Evolutionary conservation across 2,113 vertebrate genomes (phyloP).

Genomic region (Nipponia nippon): DNA sequence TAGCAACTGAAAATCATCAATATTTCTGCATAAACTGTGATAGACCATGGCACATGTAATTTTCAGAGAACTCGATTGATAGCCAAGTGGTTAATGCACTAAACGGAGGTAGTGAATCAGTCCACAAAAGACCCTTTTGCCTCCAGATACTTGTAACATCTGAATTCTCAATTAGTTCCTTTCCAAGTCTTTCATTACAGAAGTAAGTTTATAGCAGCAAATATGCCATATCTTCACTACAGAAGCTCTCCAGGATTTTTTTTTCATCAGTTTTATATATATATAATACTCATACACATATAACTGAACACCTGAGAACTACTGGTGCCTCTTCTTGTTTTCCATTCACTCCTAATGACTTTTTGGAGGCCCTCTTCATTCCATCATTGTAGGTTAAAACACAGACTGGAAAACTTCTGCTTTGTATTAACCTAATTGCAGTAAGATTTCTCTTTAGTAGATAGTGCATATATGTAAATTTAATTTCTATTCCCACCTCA

Average conservation of each 20-base stretch:
- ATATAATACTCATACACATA: neutral
- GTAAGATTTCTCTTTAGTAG: neutral
- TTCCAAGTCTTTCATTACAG: neutral
- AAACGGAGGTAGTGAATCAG: neutral
- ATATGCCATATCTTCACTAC: neutral
- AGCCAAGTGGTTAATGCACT: neutral
- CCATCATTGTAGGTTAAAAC: neutral
- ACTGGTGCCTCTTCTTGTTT: neutral
- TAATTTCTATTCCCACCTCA: neutral
- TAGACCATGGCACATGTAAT: neutral
- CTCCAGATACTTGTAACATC: neutral
- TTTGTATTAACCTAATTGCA: neutral
- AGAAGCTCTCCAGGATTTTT: neutral
- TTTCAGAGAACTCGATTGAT: neutral
- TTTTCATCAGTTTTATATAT: neutral
- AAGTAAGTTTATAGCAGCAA: neutral
- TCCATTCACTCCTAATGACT: neutral
- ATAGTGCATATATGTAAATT: neutral
- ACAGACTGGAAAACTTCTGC: neutral
- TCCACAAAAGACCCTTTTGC: neutral
- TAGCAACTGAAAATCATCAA: neutral
- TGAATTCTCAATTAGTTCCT: neutral
- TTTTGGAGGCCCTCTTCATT: neutral
- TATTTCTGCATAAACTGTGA: neutral
- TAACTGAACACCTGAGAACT: neutral